Conservation (phyloP, 2,888 invertebrate genomes). For the Phengaris arion region DNA sequence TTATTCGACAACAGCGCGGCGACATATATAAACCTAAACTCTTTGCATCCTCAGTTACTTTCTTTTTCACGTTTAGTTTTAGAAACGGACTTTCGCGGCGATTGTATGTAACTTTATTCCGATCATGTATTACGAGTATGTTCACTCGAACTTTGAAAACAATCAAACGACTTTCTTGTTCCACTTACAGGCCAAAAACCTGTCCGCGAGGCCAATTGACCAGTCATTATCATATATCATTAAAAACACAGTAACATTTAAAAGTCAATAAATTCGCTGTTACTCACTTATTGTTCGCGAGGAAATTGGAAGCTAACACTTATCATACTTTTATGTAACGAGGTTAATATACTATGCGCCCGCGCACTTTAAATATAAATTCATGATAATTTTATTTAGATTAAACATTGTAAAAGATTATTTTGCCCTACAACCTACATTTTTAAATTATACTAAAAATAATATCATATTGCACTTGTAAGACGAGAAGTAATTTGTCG, state of each 20-base stretch:
- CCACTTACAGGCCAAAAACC: conserved; percentile 35
- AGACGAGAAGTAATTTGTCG: background rate
- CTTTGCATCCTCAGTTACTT: background rate
- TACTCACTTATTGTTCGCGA: conserved; percentile 17
- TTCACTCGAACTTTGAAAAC: conserved; percentile 32
- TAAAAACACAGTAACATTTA: conserved; percentile 38
- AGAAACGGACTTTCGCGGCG: conserved; percentile 28
- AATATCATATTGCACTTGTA: background rate
- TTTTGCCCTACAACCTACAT: background rate
- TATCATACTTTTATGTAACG: conserved; percentile 20
- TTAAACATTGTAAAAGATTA: background rate
- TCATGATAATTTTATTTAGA: conserved; percentile 3
- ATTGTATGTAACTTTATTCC: conserved; percentile 29
- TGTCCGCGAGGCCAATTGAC: conserved; percentile 37
- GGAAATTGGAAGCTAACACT: conserved; percentile 22
- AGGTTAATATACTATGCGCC: conserved; percentile 21
- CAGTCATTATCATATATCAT: conserved; percentile 37
- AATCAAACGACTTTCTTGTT: conserved; percentile 31
- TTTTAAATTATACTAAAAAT: too few species aligned
- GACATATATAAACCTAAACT: background rate
- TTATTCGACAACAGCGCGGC: too few species aligned
- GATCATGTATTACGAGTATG: conserved; percentile 17
- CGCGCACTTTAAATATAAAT: conserved; percentile 15
- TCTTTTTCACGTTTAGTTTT: conserved; percentile 29
- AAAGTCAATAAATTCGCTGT: conserved; percentile 39